These are phyloP conservation scores for Drosophila funebris DNA, from an alignment of 1,140 invertebrate species.

Conservation along the genomic window DNA sequence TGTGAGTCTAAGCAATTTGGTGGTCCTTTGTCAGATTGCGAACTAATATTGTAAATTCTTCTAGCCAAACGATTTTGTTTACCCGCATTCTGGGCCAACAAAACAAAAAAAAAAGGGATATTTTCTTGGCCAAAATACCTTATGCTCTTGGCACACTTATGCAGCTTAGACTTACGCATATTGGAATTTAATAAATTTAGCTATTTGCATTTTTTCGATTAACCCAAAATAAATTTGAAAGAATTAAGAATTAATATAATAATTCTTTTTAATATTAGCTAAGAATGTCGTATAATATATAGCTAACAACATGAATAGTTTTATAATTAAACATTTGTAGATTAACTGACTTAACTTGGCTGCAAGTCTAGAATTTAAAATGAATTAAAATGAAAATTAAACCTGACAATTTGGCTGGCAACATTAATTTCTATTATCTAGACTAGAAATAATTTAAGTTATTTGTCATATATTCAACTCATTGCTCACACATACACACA, in stretches of 20 bases:
- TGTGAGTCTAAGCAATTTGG: conserved; percentile 41
- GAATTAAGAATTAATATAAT: too few relatives aligned
- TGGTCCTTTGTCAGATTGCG: conserved; percentile 43
- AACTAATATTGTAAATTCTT: conserved; percentile 47
- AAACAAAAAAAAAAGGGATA: too few relatives aligned
- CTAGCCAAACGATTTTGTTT: conserved; percentile 53
- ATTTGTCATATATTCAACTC: conserved; percentile 19
- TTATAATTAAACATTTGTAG: too few relatives aligned
- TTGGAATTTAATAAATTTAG: conserved; percentile 4
- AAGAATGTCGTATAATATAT: neutral
- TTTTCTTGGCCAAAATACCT: conserved; percentile 1
- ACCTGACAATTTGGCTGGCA: too few relatives aligned
- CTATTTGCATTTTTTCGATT: neutral
- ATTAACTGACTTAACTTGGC: too few relatives aligned
- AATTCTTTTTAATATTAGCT: neutral
- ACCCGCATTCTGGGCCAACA: conserved; percentile 23
- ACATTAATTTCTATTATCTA: neutral
- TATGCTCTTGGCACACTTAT: conserved; percentile 27
- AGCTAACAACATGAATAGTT: too few relatives aligned
- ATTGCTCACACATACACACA: conserved; percentile 45
- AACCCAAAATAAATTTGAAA: neutral
- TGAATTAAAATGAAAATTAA: neutral
- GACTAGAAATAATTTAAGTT: neutral
- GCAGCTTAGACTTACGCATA: conserved; percentile 5
- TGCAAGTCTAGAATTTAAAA: neutral